These are phyloP conservation scores for Loxodonta africana DNA, from an alignment of 2,113 vertebrate species.

Conservation along the genomic window DNA sequence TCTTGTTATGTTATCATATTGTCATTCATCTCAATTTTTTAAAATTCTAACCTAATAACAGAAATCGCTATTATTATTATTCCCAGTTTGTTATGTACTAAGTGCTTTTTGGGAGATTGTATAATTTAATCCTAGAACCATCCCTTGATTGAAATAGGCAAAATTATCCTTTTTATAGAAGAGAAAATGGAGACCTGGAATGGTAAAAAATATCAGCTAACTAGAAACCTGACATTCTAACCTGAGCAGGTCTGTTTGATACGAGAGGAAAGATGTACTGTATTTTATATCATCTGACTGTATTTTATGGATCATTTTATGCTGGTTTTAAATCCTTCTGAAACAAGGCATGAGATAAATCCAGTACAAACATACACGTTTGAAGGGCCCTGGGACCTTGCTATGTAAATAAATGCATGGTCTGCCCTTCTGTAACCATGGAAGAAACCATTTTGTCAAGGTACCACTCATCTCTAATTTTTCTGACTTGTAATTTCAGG, in stretches of 20 bases:
- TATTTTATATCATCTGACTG: neutral
- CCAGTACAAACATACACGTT: neutral
- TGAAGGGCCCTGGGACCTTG: neutral
- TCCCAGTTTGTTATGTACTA: neutral
- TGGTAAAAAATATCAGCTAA: neutral
- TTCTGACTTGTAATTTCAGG: conserved; percentile 67
- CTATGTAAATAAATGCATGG: neutral
- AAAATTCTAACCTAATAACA: conserved; percentile 26
- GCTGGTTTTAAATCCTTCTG: neutral
- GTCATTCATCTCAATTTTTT: neutral
- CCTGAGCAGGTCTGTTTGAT: neutral
- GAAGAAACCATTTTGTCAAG: conserved; percentile 49
- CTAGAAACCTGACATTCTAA: neutral
- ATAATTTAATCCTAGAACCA: neutral
- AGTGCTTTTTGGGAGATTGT: neutral
- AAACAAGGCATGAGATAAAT: neutral
- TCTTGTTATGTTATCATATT: conserved; percentile 14
- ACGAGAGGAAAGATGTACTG: neutral
- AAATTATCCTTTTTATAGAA: neutral
- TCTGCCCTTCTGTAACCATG: neutral
- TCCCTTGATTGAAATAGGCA: neutral
- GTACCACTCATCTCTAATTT: conserved; percentile 27
- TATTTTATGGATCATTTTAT: neutral
- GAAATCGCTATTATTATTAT: neutral
- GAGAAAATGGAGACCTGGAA: neutral